Evolutionary conservation across 2,797 vertebrate genomes (phyloP), one percentile per base, ranked within the genome.

Genomic region (Eulemur mongoz): DNA sequence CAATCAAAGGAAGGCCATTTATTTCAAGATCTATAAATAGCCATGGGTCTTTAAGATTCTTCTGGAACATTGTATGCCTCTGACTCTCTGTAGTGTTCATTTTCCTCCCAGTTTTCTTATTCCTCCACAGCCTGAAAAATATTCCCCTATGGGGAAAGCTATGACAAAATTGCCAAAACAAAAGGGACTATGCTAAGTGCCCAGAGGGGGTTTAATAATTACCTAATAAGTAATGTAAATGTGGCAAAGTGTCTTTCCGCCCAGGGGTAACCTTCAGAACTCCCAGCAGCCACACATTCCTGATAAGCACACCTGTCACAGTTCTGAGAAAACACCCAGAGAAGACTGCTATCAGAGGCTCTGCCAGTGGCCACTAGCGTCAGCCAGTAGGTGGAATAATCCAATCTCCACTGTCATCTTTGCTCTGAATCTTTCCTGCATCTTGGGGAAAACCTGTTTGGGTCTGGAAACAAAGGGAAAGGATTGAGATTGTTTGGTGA

Each of bases 1-100:
- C 43, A 78, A 82, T 96, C 95, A 96, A 78, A 96, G 80, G 50
- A 87, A 84, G 48, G 73, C 35, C 75, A 35, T 95, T 97, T 96
- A 89, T 95, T 96, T 97, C 59, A 73, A 76, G 63, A 78, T 93
- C 93, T 94, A 83, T 96, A 91, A 94, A 94, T 95, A 96, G 75
- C 65, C 76, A 2, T 32, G 25, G n/a, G 69, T 89, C 79, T 91
- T 91, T 96, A 84, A 92, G 89, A 91, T 93, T 94, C 67, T 95
- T 78, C 52, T 63, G 93, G 89, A 80, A 93, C 61, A 76, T 14
- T 94, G n/a, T 73, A 76, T 91, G 94, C 73, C 32, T 94, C 52
- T 93, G 72, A 20, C 20, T 95, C 5, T 92, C 91, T 52, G 12
- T 20, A 20, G 30, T 32, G 22, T 75, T 94, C 54, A 78, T 93